Percentiles rank a stretch among this genome's conserved stretches.
These are phyloP conservation scores for Pseudachorutes palmiensis DNA, from an alignment of 1,140 invertebrate species.

Conservation along the genomic window DNA sequence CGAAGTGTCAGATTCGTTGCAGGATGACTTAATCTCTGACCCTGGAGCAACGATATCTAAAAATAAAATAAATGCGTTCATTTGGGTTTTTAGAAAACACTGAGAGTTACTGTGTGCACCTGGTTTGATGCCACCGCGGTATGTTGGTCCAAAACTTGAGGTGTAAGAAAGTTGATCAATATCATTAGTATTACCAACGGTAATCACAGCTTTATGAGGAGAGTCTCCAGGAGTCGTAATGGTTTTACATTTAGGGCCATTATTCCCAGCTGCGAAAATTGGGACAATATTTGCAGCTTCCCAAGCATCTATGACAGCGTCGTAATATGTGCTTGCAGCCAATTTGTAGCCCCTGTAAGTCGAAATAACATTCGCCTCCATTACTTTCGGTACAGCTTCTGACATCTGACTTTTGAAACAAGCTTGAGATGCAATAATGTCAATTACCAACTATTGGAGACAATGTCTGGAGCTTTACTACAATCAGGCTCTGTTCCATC, in stretches of 20 bases:
- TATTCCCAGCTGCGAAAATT: slow-evolving; percentile 19
- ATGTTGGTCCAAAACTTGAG: slow-evolving; percentile 10
- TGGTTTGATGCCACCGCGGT: slow-evolving; percentile 4
- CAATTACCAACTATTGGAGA: slow-evolving; percentile 16
- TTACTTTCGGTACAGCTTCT: too few species aligned
- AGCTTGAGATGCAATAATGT: too few species aligned
- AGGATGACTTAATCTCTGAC: slow-evolving; percentile 6
- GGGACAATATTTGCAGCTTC: slow-evolving; percentile 4
- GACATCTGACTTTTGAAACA: too few species aligned
- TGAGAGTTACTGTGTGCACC: not conserved
- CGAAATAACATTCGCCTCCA: too few species aligned
- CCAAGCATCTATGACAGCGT: slow-evolving; percentile 6
- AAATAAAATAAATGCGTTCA: not conserved
- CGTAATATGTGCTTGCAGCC: too few species aligned
- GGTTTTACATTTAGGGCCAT: slow-evolving; percentile 4
- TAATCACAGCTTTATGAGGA: slow-evolving; percentile 14
- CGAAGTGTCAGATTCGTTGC: not conserved
- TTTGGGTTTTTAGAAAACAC: not conserved
- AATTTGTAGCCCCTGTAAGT: too few species aligned
- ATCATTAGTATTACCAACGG: not conserved
- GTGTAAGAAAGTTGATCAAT: not conserved
- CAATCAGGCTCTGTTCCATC: slow-evolving; percentile 14
- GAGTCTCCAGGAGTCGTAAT: slow-evolving; percentile 11
- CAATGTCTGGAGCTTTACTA: slow-evolving; percentile 16
- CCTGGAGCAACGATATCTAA: slow-evolving; percentile 20